Conservation (phyloP, 2,888 invertebrate species). For the Thymelicus lineola region DNA sequence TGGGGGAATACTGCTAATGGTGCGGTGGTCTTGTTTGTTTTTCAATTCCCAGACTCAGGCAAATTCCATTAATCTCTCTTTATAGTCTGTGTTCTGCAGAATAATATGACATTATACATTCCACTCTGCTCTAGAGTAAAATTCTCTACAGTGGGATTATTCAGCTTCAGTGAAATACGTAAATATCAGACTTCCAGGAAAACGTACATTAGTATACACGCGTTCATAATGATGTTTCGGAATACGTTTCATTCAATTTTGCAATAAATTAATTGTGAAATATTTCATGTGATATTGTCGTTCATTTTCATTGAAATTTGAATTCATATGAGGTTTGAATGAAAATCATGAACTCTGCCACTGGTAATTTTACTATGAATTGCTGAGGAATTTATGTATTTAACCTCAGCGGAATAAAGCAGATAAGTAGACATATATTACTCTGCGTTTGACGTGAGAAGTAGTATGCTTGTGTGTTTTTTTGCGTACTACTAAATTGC, state of each 20-base stretch:
- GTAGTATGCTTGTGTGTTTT: no score
- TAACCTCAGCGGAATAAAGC: no score
- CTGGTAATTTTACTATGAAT: no score
- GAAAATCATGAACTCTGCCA: no score
- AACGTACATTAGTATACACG: not conserved
- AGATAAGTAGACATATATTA: no score
- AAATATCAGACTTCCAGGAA: slow-evolving; percentile 5
- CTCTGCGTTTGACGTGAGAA: no score
- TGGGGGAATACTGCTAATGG: slow-evolving; percentile 47
- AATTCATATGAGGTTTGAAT: no score
- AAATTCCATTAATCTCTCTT: slow-evolving; percentile 42
- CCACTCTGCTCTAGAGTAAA: not conserved
- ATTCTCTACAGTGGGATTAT: slow-evolving; percentile 7
- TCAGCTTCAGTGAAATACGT: not conserved
- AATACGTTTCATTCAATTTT: not conserved
- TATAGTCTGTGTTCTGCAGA: slow-evolving; percentile 37
- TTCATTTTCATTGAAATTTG: no score
- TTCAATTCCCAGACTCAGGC: slow-evolving; percentile 40
- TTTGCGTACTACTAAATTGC: no score
- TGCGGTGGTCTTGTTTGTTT: slow-evolving; percentile 45
- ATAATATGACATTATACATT: slow-evolving; percentile 36
- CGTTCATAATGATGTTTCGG: not conserved
- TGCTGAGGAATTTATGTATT: no score
- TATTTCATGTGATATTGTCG: not conserved
- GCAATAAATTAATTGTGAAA: not conserved